Evolutionary conservation across 2,888 invertebrate species (phyloP).

Genomic region (Euplagia quadripunctaria): DNA sequence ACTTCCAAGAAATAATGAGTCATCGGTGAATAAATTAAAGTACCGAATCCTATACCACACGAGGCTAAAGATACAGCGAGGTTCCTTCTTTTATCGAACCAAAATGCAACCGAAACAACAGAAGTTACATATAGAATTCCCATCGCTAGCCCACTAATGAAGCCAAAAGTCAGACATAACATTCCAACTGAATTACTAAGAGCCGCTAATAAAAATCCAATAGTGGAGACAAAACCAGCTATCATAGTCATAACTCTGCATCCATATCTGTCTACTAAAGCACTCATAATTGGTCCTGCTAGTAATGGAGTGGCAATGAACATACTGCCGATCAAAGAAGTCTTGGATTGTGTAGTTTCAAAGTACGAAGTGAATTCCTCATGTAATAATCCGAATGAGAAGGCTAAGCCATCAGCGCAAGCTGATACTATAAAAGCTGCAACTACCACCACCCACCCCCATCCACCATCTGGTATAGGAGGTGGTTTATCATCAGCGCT

Average conservation of each 20-base stretch:
- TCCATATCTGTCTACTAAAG: constrained; percentile 94
- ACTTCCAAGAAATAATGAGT: constrained; percentile 91
- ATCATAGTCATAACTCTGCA: constrained; percentile 91
- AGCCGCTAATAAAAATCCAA: constrained; percentile 92
- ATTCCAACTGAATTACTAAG: constrained; percentile 91
- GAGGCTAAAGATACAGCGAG: constrained; percentile 95
- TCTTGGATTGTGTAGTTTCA: constrained; percentile 92
- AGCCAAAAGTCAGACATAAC: constrained; percentile 94
- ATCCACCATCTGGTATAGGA: constrained; percentile 93
- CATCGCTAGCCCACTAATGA: constrained; percentile 93
- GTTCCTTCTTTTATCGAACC: constrained; percentile 95
- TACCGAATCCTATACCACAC: constrained; percentile 96
- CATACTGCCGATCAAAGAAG: constrained; percentile 95
- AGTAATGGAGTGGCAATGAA: constrained; percentile 96
- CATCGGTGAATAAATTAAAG: constrained; percentile 95
- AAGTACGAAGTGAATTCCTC: constrained; percentile 93
- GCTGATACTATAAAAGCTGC: constrained; percentile 95
- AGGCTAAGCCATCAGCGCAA: constrained; percentile 96
- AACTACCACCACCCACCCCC: constrained; percentile 96
- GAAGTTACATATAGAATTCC: constrained; percentile 95
- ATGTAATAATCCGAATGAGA: constrained; percentile 96
- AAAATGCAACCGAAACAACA: constrained; percentile 96
- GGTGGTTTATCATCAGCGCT: constrained; percentile 77
- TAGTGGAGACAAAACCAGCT: constrained; percentile 90
- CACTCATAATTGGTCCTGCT: constrained; percentile 94